A percentile compares a stretch with the other conserved stretches of the same genome.
phyloP scores from a whole-genome alignment of 2,888 invertebrate genomes.

The Meganola albula region DNA sequence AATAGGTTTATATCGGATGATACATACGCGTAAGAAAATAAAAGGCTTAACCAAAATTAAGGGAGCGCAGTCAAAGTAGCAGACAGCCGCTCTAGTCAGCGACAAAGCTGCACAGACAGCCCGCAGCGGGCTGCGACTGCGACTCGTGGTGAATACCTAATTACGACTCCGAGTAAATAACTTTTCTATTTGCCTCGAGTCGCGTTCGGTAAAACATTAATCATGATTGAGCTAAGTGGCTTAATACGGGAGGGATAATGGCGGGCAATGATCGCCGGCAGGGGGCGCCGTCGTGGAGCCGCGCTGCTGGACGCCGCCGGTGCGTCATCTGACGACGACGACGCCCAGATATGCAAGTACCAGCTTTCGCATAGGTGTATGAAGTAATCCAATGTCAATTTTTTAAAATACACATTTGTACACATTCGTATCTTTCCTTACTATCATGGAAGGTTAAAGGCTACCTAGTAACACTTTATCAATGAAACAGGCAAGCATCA shows the following conservation, averaged over 20 bases:
- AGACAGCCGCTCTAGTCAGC: constrained; percentile 63
- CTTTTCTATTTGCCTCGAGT: constrained; percentile 73
- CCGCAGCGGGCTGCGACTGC: constrained; percentile 57
- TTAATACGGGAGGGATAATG: constrained; percentile 76
- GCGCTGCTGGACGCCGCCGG: constrained; percentile 56
- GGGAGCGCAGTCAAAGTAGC: constrained; percentile 39
- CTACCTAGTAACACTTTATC: too few relatives aligned
- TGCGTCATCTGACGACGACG: constrained; percentile 41
- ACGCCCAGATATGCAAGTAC: constrained; percentile 15
- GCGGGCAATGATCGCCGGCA: constrained; percentile 71
- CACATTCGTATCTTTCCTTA: too few relatives aligned
- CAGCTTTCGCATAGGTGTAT: too few relatives aligned
- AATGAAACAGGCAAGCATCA: too few relatives aligned
- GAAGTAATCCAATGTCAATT: too few relatives aligned
- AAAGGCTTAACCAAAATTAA: constrained; percentile 40
- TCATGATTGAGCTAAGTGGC: constrained; percentile 79
- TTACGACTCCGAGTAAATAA: constrained; percentile 73
- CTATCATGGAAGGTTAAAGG: too few relatives aligned
- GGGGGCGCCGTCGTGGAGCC: constrained; percentile 68
- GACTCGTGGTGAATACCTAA: constrained; percentile 74
- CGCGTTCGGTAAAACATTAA: constrained; percentile 75
- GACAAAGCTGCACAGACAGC: constrained; percentile 59
- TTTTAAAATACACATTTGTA: too few relatives aligned
- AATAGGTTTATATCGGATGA: background rate
- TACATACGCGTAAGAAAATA: constrained; percentile 27